Percentiles rank a stretch among this genome's conserved stretches.
These are phyloP conservation scores for Protaetia brevitarsis DNA, from an alignment of 1,140 invertebrate genomes.

Conservation along the genomic window DNA sequence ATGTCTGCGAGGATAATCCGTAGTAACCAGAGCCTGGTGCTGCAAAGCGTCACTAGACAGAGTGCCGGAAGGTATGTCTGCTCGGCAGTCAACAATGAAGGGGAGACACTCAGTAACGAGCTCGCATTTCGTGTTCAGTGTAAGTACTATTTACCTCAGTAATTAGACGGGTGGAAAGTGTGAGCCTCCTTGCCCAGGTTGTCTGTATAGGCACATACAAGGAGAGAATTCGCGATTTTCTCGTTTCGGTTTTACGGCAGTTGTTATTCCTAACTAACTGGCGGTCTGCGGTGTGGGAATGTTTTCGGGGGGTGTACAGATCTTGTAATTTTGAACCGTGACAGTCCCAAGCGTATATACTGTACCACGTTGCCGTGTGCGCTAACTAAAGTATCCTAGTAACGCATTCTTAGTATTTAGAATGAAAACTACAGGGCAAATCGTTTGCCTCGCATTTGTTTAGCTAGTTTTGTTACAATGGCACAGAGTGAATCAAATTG, in stretches of 20 bases:
- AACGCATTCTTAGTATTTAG: too few species aligned
- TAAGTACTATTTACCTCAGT: slow-evolving; percentile 55
- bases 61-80: slow-evolving; percentile 80
- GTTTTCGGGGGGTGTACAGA: neutral
- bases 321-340: too few species aligned
- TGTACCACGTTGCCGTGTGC: too few species aligned
- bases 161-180: slow-evolving; percentile 2
- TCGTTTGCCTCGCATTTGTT: too few species aligned
- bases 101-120: slow-evolving; percentile 74
- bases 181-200: neutral
- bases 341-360: too few species aligned
- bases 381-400: too few species aligned
- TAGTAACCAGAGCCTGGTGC: slow-evolving; percentile 78
- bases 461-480: too few species aligned
- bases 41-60: slow-evolving; percentile 77
- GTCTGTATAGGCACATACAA: neutral
- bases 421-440: too few species aligned
- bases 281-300: neutral
- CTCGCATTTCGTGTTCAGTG: slow-evolving; percentile 78
- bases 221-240: neutral
- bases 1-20: slow-evolving; percentile 74
- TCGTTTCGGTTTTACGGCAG: slow-evolving; percentile 3
- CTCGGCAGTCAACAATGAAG: slow-evolving; percentile 74
- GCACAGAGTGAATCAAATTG: too few species aligned
- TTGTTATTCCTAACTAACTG: neutral